phyloP scores from a whole-genome alignment of 2,888 invertebrate species.

The Sinodicranocentrus sp. region DNA sequence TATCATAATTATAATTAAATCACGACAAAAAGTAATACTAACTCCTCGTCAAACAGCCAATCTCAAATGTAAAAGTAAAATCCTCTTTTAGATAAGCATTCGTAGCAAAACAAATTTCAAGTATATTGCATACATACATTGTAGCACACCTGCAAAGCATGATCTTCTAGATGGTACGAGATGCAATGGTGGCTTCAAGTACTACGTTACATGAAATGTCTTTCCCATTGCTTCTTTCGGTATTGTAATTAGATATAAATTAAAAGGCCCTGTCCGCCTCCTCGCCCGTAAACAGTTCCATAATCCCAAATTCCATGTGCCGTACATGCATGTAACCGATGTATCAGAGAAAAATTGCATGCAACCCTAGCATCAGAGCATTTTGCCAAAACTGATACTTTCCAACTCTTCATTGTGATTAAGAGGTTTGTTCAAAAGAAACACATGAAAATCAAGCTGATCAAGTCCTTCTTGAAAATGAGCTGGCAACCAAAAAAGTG shows the following conservation, averaged over 20 bases:
- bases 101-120: background rate
- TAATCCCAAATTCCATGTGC: constrained; percentile 29
- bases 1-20: constrained; percentile 7
- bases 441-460: no score
- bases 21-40: background rate
- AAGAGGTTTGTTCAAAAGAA: no score
- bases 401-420: background rate
- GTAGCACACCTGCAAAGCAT: background rate
- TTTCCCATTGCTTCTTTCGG: constrained; percentile 15
- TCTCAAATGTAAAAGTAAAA: background rate
- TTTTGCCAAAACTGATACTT: constrained; percentile 13
- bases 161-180: background rate
- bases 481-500: constrained; percentile 11
- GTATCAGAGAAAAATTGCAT: no score
- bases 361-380: background rate
- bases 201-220: background rate
- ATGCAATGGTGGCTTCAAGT: background rate
- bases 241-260: constrained; percentile 49
- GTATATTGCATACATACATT: background rate
- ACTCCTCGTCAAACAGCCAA: constrained; percentile 9
- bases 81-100: constrained; percentile 29
- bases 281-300: constrained; percentile 38
- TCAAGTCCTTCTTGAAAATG: constrained; percentile 17
- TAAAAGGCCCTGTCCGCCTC: constrained; percentile 55
- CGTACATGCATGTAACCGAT: no score